phyloP scores from a whole-genome alignment of 2,113 vertebrate genomes.

The Rattus rattus region DNA sequence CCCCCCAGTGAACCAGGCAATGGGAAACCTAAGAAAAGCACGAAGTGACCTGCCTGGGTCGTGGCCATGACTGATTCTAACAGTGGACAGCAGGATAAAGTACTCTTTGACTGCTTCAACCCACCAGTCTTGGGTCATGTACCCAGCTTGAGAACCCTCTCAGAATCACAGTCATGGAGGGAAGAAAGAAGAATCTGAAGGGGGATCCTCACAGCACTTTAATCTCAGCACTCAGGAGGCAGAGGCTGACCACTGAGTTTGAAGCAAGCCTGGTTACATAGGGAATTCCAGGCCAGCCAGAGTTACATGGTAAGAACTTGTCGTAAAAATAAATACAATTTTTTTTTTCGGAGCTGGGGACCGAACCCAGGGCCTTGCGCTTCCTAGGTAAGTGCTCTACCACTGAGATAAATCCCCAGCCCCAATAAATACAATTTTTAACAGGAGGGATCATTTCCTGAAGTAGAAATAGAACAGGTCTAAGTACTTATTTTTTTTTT shows the following conservation, averaged over 20 bases:
- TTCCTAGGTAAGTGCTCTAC: too few relatives aligned
- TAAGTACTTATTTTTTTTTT: background rate
- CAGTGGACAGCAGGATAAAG: background rate
- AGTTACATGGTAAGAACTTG: background rate
- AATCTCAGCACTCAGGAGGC: background rate
- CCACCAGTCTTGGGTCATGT: background rate
- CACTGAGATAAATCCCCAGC: too few relatives aligned
- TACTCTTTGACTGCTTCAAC: background rate
- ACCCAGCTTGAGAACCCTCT: background rate
- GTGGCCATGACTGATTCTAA: background rate
- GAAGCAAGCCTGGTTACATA: background rate
- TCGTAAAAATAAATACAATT: background rate
- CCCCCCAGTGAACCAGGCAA: background rate
- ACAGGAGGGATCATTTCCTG: background rate
- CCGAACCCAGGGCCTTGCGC: too few relatives aligned
- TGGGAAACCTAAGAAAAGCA: background rate
- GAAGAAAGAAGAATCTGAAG: background rate
- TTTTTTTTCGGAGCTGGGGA: too few relatives aligned
- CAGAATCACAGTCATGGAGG: background rate
- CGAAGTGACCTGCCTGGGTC: background rate
- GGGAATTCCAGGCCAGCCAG: background rate
- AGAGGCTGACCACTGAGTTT: background rate
- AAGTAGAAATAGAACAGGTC: background rate
- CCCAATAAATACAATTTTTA: background rate
- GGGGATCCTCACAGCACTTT: background rate